These are phyloP conservation scores for Onychostoma macrolepis DNA, from an alignment of 2,113 vertebrate genomes.

Conservation along the genomic window DNA sequence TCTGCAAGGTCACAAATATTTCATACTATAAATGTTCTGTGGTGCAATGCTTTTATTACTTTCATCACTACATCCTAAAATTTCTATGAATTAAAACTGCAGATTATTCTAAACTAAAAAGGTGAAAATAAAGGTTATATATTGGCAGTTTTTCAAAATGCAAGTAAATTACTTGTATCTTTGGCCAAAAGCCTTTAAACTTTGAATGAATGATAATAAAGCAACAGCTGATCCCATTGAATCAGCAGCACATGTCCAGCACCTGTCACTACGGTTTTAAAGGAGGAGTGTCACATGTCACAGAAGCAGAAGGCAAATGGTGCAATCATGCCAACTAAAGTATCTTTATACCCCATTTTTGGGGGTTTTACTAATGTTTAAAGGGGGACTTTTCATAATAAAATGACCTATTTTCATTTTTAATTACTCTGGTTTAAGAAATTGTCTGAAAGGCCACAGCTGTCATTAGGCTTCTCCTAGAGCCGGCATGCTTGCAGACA, in stretches of 20 bases:
- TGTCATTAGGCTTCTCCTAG: constrained; percentile 35
- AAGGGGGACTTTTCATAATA: too few relatives aligned
- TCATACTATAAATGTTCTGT: background rate
- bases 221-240: constrained; percentile 27
- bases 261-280: constrained; percentile 67
- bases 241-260: constrained; percentile 62
- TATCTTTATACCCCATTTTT: background rate
- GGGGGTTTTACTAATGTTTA: background rate
- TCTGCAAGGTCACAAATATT: too few relatives aligned
- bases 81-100: background rate
- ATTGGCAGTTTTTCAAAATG: background rate
- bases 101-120: background rate
- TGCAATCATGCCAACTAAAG: background rate
- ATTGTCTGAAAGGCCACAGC: constrained; percentile 13
- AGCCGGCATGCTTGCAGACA: constrained; percentile 68
- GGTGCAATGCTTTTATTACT: background rate
- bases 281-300: constrained; percentile 46
- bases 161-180: background rate
- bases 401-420: background rate
- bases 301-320: constrained; percentile 27
- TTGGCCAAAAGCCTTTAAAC: background rate
- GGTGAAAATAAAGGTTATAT: too few relatives aligned
- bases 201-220: background rate
- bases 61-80: background rate
- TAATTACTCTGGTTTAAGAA: background rate